phyloP scores from a whole-genome alignment of 1,140 invertebrate genomes.

The Mylabris phalerata region DNA sequence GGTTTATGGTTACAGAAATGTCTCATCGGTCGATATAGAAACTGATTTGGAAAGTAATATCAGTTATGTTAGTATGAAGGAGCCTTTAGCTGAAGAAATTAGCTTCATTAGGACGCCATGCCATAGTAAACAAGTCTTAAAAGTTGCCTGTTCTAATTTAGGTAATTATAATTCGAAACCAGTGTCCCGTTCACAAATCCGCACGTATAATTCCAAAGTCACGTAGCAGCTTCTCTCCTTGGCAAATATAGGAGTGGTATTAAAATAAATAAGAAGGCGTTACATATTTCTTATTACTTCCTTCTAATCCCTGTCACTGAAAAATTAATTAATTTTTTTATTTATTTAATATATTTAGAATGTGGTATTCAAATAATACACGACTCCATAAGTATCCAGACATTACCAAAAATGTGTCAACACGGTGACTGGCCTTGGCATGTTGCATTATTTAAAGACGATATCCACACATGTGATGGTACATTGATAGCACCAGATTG shows the following conservation, averaged over 20 bases:
- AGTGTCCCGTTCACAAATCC: not conserved
- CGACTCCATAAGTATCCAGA: conserved; percentile 44
- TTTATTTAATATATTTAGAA: conserved; percentile 44
- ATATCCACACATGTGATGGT: conserved; percentile 81
- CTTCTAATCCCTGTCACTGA: no score
- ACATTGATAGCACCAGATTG: conserved; percentile 71
- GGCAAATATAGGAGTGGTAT: no score
- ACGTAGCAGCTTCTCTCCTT: no score
- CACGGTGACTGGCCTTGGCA: conserved; percentile 89
- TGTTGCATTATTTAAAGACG: conserved; percentile 71
- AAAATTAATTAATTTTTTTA: no score
- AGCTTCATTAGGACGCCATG: conserved; percentile 70
- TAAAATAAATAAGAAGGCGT: no score
- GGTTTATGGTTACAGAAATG: conserved; percentile 29
- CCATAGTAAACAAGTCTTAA: conserved; percentile 68
- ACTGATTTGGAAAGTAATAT: conserved; percentile 37
- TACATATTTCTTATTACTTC: no score
- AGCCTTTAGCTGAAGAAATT: conserved; percentile 71
- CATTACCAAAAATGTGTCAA: conserved; percentile 59
- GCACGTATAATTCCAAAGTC: no score
- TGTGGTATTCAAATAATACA: conserved; percentile 69
- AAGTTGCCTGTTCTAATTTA: conserved; percentile 67
- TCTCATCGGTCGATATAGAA: conserved; percentile 35
- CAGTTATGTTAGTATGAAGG: conserved; percentile 68
- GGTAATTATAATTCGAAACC: conserved; percentile 45